Conservation (phyloP, 2,113 vertebrate species). For the Myxocyprinus asiaticus region DNA sequence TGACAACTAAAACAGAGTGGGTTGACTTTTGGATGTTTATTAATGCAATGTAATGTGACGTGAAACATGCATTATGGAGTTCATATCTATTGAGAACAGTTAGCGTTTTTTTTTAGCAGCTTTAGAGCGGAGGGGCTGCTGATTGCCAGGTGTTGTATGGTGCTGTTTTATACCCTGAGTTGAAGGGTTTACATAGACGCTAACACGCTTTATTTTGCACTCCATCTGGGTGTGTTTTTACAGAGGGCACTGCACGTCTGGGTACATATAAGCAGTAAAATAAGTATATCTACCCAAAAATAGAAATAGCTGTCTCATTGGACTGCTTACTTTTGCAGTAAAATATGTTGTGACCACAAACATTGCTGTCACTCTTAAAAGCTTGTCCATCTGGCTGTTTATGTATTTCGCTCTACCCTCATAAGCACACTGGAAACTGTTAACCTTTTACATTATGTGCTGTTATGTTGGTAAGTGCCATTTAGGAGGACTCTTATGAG, state of each 20-base stretch:
- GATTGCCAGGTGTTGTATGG: constrained; percentile 27
- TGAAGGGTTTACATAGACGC: not conserved
- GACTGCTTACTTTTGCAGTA: too few species aligned
- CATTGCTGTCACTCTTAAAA: too few species aligned
- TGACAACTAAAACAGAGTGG: constrained; percentile 9
- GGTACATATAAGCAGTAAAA: constrained; percentile 54
- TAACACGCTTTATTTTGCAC: constrained; percentile 7
- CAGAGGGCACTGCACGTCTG: constrained; percentile 45
- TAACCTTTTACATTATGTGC: not conserved
- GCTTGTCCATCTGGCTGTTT: not conserved
- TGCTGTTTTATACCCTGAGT: constrained; percentile 24
- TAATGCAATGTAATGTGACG: not conserved
- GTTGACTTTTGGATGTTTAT: constrained; percentile 30
- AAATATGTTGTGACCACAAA: too few species aligned
- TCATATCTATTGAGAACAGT: not conserved
- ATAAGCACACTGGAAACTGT: not conserved
- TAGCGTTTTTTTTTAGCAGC: too few species aligned
- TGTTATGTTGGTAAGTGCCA: not conserved
- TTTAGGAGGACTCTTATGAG: not conserved
- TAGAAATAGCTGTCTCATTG: not conserved
- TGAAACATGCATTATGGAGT: not conserved
- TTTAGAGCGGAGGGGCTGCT: not conserved
- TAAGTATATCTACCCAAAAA: constrained; percentile 41
- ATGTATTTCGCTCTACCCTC: not conserved
- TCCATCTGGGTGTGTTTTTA: constrained; percentile 37